phyloP scores from a whole-genome alignment of 2,888 invertebrate species.

The Limnephilus rhombicus region DNA sequence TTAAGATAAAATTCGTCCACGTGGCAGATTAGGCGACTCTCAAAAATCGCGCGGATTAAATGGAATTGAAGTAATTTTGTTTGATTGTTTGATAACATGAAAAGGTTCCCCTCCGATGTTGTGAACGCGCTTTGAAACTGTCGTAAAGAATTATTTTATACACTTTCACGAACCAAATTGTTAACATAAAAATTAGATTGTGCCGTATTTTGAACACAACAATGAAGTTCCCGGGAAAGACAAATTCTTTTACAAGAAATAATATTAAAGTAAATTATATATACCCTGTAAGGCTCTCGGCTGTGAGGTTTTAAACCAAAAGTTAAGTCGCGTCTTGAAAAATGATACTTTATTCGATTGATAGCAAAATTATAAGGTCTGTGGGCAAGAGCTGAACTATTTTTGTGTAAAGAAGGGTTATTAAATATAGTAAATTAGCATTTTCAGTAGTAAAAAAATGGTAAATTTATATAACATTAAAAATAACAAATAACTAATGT shows the following conservation, averaged over 20 bases:
- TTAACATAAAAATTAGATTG: background rate
- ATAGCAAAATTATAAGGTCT: background rate
- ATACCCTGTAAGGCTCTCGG: background rate
- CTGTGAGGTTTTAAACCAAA: background rate
- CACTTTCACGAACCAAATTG: background rate
- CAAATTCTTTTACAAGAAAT: background rate
- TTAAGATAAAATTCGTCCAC: conserved; percentile 52
- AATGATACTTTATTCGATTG: background rate
- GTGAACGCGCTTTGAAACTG: background rate
- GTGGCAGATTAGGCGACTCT: conserved; percentile 43
- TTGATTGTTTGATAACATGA: conserved; percentile 44
- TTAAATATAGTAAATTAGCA: background rate
- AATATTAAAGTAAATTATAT: background rate
- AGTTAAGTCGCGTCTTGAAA: background rate
- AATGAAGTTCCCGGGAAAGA: background rate
- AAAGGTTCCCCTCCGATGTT: conserved; percentile 28
- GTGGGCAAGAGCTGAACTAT: background rate
- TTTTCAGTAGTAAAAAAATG: background rate
- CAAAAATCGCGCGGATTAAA: conserved; percentile 47
- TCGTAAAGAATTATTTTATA: conserved; percentile 17
- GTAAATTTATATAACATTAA: background rate
- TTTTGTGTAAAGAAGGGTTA: background rate
- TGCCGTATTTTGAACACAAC: background rate
- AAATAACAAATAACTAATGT: background rate
- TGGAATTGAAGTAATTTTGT: conserved; percentile 47